Base-by-base conservation (phyloP, 2,888 invertebrate species). In the Meganola albula region DNA sequence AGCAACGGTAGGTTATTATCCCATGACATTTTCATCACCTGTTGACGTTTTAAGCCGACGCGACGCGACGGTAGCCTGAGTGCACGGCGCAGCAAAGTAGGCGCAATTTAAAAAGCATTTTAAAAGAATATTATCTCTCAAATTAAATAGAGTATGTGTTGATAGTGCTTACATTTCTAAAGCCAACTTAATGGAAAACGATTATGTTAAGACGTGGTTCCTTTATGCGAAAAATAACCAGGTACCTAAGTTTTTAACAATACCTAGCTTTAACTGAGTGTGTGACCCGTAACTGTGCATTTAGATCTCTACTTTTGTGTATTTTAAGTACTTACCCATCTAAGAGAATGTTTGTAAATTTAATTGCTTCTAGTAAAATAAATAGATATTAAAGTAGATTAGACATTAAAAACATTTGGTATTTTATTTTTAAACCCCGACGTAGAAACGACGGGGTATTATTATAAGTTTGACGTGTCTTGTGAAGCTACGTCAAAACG, bases 11-110 rank as follows among this genome's bases (percentile, higher is more conserved):
- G 32, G 42, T 48, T 59, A 57, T 61, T 60, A 63, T 51, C 51
- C 43, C 33, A 33, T 63, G 65, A 61, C 63, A 62, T 65, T 65
- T 57, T 48, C 60, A 49, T 62, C 57, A 63, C 52, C 58, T 58
- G 63, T 55, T 52, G 53, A 51, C 31, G 49, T 16, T 34, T 31
- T 35, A 42, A 37, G 47, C 41, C 45, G 52, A 33, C 53, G 47
- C n/a, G n/a, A n/a, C n/a, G n/a, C n/a, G 53, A 31, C 48, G 50
- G 48, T 45, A 34, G 43, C 30, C 10, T 28, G 27, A 28, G 31
- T 37, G 38, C 40, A 34, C 32, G 25, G 23, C n/a, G n/a, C n/a
- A n/a, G 14, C 20, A 10, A 12, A 29, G 37, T 49, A 43, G 40
- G 44, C 41, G 31, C 42, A 51, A 48, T 47, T 53, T 54, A 42